phyloP scores from a whole-genome alignment of 1,140 invertebrate species.

The Leguminivora glycinivorella region DNA sequence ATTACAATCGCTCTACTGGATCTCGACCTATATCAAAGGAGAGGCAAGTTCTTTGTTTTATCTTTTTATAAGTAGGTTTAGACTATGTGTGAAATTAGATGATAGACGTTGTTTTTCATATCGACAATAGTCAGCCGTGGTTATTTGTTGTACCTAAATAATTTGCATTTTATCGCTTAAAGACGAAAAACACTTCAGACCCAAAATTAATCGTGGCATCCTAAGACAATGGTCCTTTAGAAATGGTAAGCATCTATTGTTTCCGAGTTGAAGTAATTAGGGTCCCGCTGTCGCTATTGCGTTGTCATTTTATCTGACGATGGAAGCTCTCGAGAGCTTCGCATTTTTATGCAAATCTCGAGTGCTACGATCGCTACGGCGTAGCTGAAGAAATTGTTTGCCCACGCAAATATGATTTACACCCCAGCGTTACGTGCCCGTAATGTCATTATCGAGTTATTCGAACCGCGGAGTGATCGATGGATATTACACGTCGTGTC shows the following conservation, averaged over 20 bases:
- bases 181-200: not conserved
- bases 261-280: conserved; percentile 5
- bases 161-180: not conserved
- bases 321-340: not conserved
- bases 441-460: conserved; percentile 15
- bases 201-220: not conserved
- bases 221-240: not conserved
- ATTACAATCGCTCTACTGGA: conserved; percentile 16
- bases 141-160: not conserved
- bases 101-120: not conserved
- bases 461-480: conserved; percentile 5
- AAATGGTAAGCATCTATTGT: conserved; percentile 8
- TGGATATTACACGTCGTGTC: conserved; percentile 12
- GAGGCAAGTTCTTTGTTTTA: conserved; percentile 6
- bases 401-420: not conserved
- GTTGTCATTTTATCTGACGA: not conserved
- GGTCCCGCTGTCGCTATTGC: not conserved
- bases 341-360: not conserved
- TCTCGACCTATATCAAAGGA: conserved; percentile 22
- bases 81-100: not conserved
- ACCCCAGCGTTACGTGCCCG: not conserved
- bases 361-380: conserved; percentile 22
- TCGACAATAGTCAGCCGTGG: not conserved
- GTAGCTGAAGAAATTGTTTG: not conserved
- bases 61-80: not conserved